Percentiles rank a stretch among this genome's conserved stretches.
phyloP scores from a whole-genome alignment of 2,797 vertebrate species.

The Myripristis jacobus region DNA sequence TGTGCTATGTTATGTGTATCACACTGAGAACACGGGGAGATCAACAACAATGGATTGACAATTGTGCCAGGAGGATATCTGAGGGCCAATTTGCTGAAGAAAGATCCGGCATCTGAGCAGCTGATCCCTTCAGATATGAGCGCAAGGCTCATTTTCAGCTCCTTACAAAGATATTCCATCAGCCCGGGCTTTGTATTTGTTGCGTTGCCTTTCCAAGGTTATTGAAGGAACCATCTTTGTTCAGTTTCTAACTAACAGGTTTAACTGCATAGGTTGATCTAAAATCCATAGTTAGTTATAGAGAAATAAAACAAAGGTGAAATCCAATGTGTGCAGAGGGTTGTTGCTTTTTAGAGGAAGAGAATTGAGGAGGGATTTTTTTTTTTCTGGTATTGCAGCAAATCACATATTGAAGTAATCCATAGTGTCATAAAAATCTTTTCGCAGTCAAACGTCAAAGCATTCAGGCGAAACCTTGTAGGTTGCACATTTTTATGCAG shows the following conservation, averaged over 20 bases:
- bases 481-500: slow-evolving; percentile 9
- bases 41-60: slow-evolving; percentile 59
- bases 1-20: slow-evolving; percentile 28
- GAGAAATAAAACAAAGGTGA: slow-evolving; percentile 33
- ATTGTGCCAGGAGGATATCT: slow-evolving; percentile 63
- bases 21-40: slow-evolving; percentile 42
- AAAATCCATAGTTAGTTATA: slow-evolving; percentile 55
- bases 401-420: slow-evolving; percentile 32
- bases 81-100: slow-evolving; percentile 69
- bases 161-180: slow-evolving; percentile 51
- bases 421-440: slow-evolving; percentile 18
- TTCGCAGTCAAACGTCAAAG: slow-evolving; percentile 1
- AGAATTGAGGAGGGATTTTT: slow-evolving; percentile 15
- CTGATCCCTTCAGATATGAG: slow-evolving; percentile 72
- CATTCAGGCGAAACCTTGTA: slow-evolving; percentile 17
- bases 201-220: slow-evolving; percentile 43
- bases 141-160: slow-evolving; percentile 62
- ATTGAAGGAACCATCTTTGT: slow-evolving; percentile 14
- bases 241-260: slow-evolving; percentile 42
- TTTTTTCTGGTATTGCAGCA: slow-evolving; percentile 32
- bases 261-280: slow-evolving; percentile 41
- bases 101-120: slow-evolving; percentile 65
- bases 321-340: slow-evolving; percentile 19
- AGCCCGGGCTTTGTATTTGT: slow-evolving; percentile 37
- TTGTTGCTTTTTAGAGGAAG: neutral